These are phyloP conservation scores for Dolichopus griseipennis DNA, from an alignment of 2,888 invertebrate species.

Conservation along the genomic window DNA sequence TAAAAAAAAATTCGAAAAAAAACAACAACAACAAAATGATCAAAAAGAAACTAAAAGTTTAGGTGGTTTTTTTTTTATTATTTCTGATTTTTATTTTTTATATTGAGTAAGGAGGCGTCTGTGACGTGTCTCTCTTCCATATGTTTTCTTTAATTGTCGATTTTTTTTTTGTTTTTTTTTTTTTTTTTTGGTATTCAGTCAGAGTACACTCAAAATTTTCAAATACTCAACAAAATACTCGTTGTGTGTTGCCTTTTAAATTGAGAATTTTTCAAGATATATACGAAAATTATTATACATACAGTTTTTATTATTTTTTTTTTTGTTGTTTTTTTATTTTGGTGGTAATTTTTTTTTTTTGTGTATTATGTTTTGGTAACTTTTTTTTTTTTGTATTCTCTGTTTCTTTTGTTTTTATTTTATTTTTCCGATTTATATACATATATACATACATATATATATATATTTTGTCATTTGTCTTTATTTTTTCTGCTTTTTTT, in stretches of 20 bases:
- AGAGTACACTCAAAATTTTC: not conserved
- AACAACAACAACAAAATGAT: too few species aligned
- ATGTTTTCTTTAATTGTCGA: not conserved
- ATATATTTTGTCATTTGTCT: conserved; percentile 18
- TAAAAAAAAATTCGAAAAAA: too few species aligned
- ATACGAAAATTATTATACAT: not conserved
- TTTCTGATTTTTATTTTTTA: not conserved
- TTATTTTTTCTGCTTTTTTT: conserved; percentile 25
- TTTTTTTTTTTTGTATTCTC: conserved; percentile 17
- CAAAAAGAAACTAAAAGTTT: not conserved
- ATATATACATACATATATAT: too few species aligned
- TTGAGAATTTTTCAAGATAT: conserved; percentile 3
- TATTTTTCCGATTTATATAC: conserved; percentile 8
- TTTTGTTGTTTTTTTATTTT: not conserved
- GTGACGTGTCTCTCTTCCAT: not conserved
- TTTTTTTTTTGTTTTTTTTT: too few species aligned
- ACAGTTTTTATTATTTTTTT: too few species aligned
- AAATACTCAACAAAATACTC: not conserved
- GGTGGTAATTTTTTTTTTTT: not conserved
- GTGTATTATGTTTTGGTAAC: conserved; percentile 14
- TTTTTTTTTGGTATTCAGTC: not conserved
- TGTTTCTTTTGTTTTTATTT: conserved; percentile 11
- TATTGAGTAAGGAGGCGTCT: conserved; percentile 6
- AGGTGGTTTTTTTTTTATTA: not conserved
- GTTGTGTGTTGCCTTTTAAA: not conserved